phyloP scores from a whole-genome alignment of 2,797 vertebrate species.

The Stomatorhinus walkeri region DNA sequence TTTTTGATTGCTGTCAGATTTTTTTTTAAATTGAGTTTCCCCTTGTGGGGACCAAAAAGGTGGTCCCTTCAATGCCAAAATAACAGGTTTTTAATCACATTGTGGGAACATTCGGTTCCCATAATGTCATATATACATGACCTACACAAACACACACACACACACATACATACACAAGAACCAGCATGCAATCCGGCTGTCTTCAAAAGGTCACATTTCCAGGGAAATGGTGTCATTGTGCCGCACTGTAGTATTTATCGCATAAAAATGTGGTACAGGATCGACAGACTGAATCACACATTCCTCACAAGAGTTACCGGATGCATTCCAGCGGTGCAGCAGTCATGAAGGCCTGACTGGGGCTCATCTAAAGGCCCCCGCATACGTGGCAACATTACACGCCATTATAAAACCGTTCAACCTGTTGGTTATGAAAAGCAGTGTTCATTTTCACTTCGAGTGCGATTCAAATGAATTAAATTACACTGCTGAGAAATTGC shows the following conservation, averaged over 20 bases:
- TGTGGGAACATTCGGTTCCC: not conserved
- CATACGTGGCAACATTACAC: not conserved
- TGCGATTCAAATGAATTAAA: conserved; percentile 11
- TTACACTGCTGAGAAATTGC: conserved; percentile 19
- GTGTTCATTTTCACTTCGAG: conserved; percentile 7
- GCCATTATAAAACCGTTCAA: not conserved
- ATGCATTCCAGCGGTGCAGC: not conserved
- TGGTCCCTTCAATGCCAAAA: not conserved
- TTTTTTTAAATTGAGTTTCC: not conserved
- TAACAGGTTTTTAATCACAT: not conserved
- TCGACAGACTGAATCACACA: not conserved
- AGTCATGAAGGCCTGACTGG: not conserved
- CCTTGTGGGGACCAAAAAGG: not conserved
- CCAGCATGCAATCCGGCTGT: not conserved
- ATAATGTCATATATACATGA: not conserved
- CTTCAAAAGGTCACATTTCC: not conserved
- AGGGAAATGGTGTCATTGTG: not conserved
- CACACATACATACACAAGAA: not conserved
- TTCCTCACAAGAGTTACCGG: not conserved
- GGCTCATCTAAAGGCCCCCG: not conserved
- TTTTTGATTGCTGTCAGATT: too few relatives aligned
- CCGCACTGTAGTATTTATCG: not conserved
- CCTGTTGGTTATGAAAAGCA: conserved; percentile 13
- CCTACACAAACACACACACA: not conserved
- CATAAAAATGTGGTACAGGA: not conserved